Evolutionary conservation across 2,797 vertebrate genomes (phyloP), one percentile per base, ranked within the genome.

Genomic region (Lithobates pipiens): DNA sequence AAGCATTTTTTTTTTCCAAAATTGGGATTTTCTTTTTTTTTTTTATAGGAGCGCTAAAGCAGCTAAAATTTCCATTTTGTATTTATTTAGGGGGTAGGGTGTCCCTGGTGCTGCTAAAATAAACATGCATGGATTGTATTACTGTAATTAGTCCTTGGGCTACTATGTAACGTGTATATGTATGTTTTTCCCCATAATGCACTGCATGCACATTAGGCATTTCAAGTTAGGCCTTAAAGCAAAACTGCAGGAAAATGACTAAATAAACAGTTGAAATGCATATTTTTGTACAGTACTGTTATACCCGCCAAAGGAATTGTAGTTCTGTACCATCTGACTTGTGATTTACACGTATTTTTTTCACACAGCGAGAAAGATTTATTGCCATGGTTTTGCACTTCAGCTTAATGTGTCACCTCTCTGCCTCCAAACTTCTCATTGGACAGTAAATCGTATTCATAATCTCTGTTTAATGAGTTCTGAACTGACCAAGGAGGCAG

Each of bases 101-200:
- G 69, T 61, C 68, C 70, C 25, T 73, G 80, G 54, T 54, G 44
- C 25, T 44, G 70, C 50, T 27, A 63, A 36, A 25, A 74, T 82
- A 74, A 81, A 81, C 73, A 71, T 15, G 42, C 39, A 50, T 63
- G 54, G 54, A 73, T 81, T 72, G 63, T 61, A 73, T 82, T 73
- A 74, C 32, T 25, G 21, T 44, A 61, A n/a, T 1, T 82, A 42
- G 57, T 44, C 69, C 50, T 42, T 39, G 69, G 69, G 50, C 79
- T 36, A 50, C 65, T 78, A 44, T 65, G 36, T 61, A 18, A 61
- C 21, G 0, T 61, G 54, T 61, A 5, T 5, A 21, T 61, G 2
- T 61, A 61, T 61, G 54, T n/a, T 8, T 4, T 61, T 21, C 54
- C 54, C 54, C 54, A 61, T 18, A 61, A 61, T 61, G 54, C 54